phyloP scores from a whole-genome alignment of 2,113 vertebrate species.

The Petromus typicus region DNA sequence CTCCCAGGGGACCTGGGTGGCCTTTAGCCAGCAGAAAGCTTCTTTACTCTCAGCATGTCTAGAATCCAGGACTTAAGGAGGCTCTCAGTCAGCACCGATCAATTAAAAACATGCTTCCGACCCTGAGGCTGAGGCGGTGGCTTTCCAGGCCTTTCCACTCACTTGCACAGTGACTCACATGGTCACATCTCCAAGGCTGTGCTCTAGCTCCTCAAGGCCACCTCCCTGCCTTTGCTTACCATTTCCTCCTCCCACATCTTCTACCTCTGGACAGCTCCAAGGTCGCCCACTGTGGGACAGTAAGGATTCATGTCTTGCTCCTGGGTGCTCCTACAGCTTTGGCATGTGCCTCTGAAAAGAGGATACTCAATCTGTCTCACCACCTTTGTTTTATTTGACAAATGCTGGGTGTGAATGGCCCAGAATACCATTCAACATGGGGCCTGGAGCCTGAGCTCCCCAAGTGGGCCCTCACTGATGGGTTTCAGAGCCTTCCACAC shows the following conservation, averaged over 20 bases:
- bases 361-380: neutral
- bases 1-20: neutral
- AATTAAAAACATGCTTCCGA: neutral
- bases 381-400: neutral
- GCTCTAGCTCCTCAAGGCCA: neutral
- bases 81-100: neutral
- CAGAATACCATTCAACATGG: neutral
- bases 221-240: neutral
- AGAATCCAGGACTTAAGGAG: constrained; percentile 22
- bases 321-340: neutral
- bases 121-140: neutral
- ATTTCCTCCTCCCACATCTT: neutral
- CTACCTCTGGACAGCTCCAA: neutral
- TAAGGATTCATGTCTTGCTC: no score
- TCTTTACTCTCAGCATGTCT: neutral
- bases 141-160: neutral
- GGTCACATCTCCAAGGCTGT: neutral
- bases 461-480: neutral
- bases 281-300: neutral
- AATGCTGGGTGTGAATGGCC: neutral
- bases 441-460: neutral
- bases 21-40: neutral
- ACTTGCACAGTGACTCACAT: neutral
- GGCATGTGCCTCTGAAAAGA: neutral
- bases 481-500: neutral